Evolutionary conservation across 2,797 vertebrate species (phyloP).

Genomic region (Phataginus tetradactyla): DNA sequence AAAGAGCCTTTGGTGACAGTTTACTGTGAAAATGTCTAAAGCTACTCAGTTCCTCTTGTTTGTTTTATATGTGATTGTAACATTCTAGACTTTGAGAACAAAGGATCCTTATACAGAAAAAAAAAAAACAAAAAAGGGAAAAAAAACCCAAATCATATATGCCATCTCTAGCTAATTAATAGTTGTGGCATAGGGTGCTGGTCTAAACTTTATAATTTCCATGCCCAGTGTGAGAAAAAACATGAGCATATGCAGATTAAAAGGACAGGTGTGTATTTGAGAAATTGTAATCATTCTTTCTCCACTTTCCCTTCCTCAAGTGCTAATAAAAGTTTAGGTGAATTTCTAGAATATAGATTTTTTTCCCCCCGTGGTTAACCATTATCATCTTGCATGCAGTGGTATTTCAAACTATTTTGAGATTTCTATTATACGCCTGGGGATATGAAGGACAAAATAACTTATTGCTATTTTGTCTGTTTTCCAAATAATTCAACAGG

Average conservation of each 20-base stretch:
- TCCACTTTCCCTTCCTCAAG: neutral
- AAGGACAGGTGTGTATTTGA: neutral
- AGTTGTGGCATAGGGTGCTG: fast-evolving
- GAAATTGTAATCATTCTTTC: neutral
- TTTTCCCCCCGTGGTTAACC: fast-evolving
- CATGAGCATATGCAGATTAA: neutral
- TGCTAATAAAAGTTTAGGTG: neutral
- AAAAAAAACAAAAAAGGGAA: neutral
- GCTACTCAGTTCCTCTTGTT: fast-evolving
- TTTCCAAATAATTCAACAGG: neutral
- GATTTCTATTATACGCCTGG: neutral
- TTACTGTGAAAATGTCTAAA: neutral
- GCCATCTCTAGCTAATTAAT: neutral
- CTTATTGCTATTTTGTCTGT: neutral
- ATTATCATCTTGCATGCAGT: neutral
- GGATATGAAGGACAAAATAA: neutral
- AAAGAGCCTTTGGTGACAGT: neutral
- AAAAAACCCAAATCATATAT: neutral
- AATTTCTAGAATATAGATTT: neutral
- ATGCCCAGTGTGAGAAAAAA: neutral
- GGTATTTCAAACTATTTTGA: neutral
- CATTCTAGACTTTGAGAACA: neutral
- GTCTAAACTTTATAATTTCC: neutral
- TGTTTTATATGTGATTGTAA: neutral
- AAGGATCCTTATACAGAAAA: neutral